A percentile compares a stretch with the other conserved stretches of the same genome.
Evolutionary conservation across 1,140 invertebrate species (phyloP).

Genomic region (Lucilia sericata): DNA sequence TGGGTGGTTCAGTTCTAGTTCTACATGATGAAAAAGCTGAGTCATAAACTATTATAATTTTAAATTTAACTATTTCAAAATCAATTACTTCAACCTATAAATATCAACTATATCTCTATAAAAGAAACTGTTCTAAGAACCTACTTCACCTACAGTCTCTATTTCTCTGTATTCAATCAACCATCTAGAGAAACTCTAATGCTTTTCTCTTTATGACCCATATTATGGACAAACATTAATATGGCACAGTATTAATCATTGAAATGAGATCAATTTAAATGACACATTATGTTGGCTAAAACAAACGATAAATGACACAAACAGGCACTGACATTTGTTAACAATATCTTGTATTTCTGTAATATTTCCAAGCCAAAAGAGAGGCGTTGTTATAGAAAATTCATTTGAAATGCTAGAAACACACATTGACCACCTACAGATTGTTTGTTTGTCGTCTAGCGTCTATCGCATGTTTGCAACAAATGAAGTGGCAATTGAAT

Average conservation of each 20-base stretch:
- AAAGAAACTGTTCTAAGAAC: too few species aligned
- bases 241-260: not conserved
- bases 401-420: not conserved
- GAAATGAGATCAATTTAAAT: slow-evolving; percentile 27
- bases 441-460: not conserved
- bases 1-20: too few species aligned
- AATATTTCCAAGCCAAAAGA: not conserved
- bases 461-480: not conserved
- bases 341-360: not conserved
- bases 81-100: too few species aligned
- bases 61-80: too few species aligned
- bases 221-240: not conserved
- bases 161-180: too few species aligned
- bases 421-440: slow-evolving; percentile 9
- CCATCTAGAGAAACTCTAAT: too few species aligned
- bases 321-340: not conserved
- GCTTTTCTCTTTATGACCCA: too few species aligned
- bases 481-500: not conserved
- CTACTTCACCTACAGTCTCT: too few species aligned
- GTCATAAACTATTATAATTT: too few species aligned
- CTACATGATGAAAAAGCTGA: too few species aligned
- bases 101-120: too few species aligned
- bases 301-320: slow-evolving; percentile 23
- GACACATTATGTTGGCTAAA: slow-evolving; percentile 19
- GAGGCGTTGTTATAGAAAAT: not conserved